Percentiles rank a stretch among this genome's conserved stretches.
Conservation (phyloP, 2,113 vertebrate genomes). For the Semnornis frantzii region DNA sequence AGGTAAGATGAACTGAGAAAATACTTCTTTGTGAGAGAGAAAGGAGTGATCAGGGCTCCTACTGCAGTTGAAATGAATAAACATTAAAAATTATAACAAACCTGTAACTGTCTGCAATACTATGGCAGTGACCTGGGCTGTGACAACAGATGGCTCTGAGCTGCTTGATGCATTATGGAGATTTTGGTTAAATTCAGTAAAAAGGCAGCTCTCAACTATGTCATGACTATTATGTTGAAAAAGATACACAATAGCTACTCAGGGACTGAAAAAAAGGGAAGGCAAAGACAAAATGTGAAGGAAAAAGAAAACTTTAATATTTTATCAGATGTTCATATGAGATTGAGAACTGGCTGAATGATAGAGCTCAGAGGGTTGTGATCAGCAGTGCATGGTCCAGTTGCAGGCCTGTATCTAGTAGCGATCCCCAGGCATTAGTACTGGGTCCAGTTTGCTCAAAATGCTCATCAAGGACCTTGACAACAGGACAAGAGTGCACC, state of each 20-base stretch:
- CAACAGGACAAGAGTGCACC: too few relatives aligned
- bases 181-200: background rate
- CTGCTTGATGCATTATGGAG: background rate
- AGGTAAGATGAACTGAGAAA: background rate
- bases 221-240: background rate
- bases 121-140: background rate
- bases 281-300: background rate
- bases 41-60: background rate
- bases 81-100: background rate
- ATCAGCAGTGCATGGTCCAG: too few relatives aligned
- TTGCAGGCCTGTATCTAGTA: too few relatives aligned
- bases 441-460: too few relatives aligned
- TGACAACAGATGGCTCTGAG: rapidly evolving
- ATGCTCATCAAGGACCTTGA: too few relatives aligned
- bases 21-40: background rate
- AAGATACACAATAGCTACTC: background rate
- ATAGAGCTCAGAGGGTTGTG: too few relatives aligned
- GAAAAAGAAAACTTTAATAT: background rate
- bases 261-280: background rate
- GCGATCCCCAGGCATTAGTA: too few relatives aligned
- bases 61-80: background rate
- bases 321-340: too few relatives aligned
- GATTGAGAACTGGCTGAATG: too few relatives aligned
- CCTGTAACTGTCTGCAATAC: background rate
- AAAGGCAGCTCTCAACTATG: background rate